Percentiles rank a stretch among this genome's conserved stretches.
phyloP scores from a whole-genome alignment of 2,113 vertebrate species.

The Myotis lucifugus region DNA sequence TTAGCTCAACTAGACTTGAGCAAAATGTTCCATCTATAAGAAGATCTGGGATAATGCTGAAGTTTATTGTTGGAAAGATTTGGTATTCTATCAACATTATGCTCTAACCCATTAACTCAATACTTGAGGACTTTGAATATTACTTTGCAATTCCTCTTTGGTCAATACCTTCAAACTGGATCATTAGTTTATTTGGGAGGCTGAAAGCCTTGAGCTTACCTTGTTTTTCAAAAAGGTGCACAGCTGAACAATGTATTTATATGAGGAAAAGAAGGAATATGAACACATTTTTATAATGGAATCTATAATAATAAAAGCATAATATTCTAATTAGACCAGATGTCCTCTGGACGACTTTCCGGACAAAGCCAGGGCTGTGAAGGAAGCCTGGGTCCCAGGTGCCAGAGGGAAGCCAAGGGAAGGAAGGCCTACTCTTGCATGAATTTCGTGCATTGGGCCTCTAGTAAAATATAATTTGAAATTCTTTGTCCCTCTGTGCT shows the following conservation, averaged over 20 bases:
- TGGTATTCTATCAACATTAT: background rate
- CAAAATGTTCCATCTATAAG: background rate
- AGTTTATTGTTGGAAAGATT: background rate
- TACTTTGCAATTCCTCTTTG: background rate
- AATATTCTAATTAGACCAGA: too few species aligned
- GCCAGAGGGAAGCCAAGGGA: too few species aligned
- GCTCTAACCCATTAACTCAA: background rate
- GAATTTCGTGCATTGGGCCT: too few species aligned
- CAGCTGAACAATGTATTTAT: background rate
- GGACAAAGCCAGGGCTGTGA: too few species aligned
- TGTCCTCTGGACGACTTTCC: too few species aligned
- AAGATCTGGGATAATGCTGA: background rate
- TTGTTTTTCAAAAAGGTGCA: background rate
- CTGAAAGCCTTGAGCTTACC: background rate
- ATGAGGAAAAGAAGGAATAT: background rate
- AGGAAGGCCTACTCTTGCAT: too few species aligned
- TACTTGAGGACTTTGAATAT: background rate
- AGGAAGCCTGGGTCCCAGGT: too few species aligned
- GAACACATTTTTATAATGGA: background rate
- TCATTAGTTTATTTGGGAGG: background rate
- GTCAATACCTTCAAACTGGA: background rate
- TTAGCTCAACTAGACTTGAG: background rate
- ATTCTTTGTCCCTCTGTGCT: background rate
- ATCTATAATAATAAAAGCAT: background rate
- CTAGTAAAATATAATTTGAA: conserved; percentile 4